phyloP scores from a whole-genome alignment of 1,140 invertebrate species.

The Hycleus phaleratus region DNA sequence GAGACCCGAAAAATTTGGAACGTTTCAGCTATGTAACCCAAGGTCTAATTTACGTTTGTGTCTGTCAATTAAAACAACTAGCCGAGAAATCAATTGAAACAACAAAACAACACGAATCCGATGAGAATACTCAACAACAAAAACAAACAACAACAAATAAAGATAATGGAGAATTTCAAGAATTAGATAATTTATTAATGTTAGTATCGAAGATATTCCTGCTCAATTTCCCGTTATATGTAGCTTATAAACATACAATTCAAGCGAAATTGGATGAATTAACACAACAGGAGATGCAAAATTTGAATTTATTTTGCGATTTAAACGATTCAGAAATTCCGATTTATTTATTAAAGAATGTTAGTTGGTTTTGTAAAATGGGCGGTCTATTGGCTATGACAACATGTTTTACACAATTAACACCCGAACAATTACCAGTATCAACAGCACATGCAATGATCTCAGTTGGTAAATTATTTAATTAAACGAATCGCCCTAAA shows the following conservation, averaged over 20 bases:
- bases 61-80: constrained; percentile 66
- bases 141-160: constrained; percentile 22
- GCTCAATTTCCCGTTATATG: constrained; percentile 85
- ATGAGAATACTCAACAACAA: constrained; percentile 15
- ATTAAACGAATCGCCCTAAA: neutral
- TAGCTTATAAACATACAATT: constrained; percentile 81
- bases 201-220: constrained; percentile 75
- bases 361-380: constrained; percentile 83
- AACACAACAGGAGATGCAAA: constrained; percentile 66
- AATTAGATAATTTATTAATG: constrained; percentile 69
- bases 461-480: constrained; percentile 49
- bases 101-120: constrained; percentile 19
- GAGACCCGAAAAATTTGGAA: constrained; percentile 84
- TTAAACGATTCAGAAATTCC: constrained; percentile 88
- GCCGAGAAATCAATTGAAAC: constrained; percentile 41
- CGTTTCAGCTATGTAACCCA: constrained; percentile 79
- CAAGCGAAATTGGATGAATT: constrained; percentile 69
- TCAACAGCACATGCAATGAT: constrained; percentile 86
- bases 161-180: constrained; percentile 46
- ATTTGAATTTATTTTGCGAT: constrained; percentile 78
- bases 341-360: constrained; percentile 78
- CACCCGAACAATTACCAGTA: constrained; percentile 68
- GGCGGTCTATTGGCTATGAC: constrained; percentile 81
- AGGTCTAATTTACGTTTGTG: constrained; percentile 64
- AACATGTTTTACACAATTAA: constrained; percentile 68